phyloP scores from a whole-genome alignment of 2,888 invertebrate genomes.

The Neoascia interrupta region DNA sequence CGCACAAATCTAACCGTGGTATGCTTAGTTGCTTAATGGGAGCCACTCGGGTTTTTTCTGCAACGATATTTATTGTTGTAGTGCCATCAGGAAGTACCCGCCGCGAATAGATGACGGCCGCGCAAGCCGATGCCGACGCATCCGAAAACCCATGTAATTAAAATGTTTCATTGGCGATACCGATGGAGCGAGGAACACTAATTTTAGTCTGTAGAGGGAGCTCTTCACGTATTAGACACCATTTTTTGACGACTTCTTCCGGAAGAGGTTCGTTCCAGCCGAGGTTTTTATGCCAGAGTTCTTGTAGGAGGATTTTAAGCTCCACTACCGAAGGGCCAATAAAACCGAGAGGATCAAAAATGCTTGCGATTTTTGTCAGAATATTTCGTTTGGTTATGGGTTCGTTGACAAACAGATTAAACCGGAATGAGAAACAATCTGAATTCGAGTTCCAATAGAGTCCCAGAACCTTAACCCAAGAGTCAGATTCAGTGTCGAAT shows the following conservation, averaged over 20 bases:
- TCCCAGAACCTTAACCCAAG: constrained; percentile 47
- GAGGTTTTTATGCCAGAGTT: constrained; percentile 57
- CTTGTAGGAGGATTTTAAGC: constrained; percentile 59
- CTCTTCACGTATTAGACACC: constrained; percentile 23
- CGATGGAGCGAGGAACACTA: constrained; percentile 24
- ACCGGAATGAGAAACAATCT: constrained; percentile 35
- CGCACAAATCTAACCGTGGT: constrained; percentile 44
- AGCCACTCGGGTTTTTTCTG: constrained; percentile 26
- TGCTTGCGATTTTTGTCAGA: not conserved
- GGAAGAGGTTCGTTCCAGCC: constrained; percentile 54
- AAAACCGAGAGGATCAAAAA: constrained; percentile 61
- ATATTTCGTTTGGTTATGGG: constrained; percentile 10
- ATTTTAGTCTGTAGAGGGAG: constrained; percentile 6
- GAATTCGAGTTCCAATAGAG: constrained; percentile 46
- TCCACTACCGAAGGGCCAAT: constrained; percentile 51
- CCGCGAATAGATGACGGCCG: constrained; percentile 4
- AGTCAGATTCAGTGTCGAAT: not conserved
- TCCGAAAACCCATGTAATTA: constrained; percentile 40
- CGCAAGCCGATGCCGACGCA: constrained; percentile 16
- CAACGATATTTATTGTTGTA: not conserved
- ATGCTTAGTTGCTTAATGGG: constrained; percentile 32
- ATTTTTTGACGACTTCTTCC: constrained; percentile 11
- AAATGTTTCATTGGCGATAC: not conserved
- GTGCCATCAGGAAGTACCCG: not conserved
- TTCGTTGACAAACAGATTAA: not conserved